Conservation (phyloP, 2,797 vertebrate species). For the Poliocrania exsul region DNA sequence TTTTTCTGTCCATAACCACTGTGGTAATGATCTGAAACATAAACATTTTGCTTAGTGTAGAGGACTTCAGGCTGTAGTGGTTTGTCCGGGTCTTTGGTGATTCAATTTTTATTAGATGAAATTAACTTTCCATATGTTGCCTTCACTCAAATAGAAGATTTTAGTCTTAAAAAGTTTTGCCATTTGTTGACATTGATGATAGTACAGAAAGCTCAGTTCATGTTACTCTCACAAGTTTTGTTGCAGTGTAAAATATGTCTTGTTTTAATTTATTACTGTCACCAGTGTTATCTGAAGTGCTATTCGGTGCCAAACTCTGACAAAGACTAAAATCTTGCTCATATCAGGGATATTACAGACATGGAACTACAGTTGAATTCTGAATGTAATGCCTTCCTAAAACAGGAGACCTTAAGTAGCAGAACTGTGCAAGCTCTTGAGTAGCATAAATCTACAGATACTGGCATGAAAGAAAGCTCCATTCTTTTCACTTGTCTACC, state of each 20-base stretch:
- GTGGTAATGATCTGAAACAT: background rate
- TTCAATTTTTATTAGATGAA: background rate
- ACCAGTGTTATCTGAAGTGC: background rate
- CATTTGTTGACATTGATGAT: background rate
- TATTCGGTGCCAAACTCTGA: background rate
- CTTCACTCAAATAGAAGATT: background rate
- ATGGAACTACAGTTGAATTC: background rate
- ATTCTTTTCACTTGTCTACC: background rate
- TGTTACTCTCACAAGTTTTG: background rate
- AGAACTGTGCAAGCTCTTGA: background rate
- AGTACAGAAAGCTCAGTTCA: background rate
- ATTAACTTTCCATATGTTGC: background rate
- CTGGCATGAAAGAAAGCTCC: background rate
- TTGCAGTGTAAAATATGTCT: background rate
- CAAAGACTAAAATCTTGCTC: background rate
- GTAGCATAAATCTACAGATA: background rate
- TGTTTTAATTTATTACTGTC: background rate
- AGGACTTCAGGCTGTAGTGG: background rate
- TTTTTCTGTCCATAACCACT: background rate
- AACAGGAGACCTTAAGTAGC: background rate
- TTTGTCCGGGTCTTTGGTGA: background rate
- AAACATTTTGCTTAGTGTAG: background rate
- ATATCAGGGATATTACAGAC: background rate
- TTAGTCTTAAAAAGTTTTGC: background rate
- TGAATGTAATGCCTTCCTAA: background rate